phyloP scores from a whole-genome alignment of 2,113 vertebrate species.

The Cyphomyrus plagiostoma region DNA sequence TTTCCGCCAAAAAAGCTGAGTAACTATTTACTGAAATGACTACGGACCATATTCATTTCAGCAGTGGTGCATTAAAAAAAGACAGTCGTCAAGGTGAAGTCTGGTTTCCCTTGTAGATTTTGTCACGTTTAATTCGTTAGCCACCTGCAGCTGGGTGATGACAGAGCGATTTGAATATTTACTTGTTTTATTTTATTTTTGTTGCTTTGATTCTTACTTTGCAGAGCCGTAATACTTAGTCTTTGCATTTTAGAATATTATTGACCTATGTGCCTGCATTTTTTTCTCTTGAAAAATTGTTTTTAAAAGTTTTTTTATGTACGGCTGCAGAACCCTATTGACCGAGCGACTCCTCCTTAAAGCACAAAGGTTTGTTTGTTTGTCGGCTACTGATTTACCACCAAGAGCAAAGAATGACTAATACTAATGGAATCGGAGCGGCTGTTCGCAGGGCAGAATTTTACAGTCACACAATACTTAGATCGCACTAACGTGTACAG shows the following conservation, averaged over 20 bases:
- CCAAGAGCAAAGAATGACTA: not conserved
- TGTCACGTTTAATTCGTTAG: not conserved
- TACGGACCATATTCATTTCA: not conserved
- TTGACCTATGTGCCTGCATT: not conserved
- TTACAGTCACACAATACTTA: not conserved
- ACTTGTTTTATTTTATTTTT: not conserved
- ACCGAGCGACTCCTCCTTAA: not conserved
- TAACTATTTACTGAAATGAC: not conserved
- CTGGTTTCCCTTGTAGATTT: not conserved
- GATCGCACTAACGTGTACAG: not conserved
- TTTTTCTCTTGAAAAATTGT: not conserved
- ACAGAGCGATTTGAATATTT: not conserved
- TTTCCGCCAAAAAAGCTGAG: not conserved
- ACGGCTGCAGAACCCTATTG: not conserved
- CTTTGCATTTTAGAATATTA: not conserved
- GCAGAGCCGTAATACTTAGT: not conserved
- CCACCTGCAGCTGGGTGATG: not conserved
- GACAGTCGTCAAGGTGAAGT: not conserved
- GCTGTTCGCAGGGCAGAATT: not conserved
- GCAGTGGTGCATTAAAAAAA: not conserved
- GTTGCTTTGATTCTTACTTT: not conserved
- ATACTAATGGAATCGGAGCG: not conserved
- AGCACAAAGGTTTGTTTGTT: constrained; percentile 59
- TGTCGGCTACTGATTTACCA: constrained; percentile 56
- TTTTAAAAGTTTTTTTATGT: not conserved